Evolutionary conservation across 2,797 vertebrate genomes (phyloP).

Genomic region (Sternotherus odoratus): DNA sequence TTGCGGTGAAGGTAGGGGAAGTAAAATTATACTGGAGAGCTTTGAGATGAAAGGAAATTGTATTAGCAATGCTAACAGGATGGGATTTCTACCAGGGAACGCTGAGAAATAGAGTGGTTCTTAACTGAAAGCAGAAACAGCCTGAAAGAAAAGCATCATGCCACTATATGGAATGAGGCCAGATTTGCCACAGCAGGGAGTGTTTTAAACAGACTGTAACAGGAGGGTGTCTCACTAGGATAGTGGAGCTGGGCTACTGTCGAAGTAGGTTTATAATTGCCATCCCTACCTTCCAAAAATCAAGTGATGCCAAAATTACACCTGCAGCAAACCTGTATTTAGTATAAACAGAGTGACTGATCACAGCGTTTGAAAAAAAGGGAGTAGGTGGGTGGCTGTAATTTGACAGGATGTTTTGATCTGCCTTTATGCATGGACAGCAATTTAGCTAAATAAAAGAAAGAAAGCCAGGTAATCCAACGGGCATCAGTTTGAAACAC

Average conservation of each 20-base stretch:
- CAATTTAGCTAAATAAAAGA: background rate
- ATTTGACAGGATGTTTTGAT: conserved; percentile 8
- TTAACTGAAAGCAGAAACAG: background rate
- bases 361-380: background rate
- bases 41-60: background rate
- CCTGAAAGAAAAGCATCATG: background rate
- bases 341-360: conserved; percentile 32
- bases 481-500: conserved; percentile 7
- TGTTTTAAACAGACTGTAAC: rapidly evolving
- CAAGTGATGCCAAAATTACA: background rate
- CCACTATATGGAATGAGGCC: rapidly evolving
- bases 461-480: background rate
- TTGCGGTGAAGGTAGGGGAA: background rate
- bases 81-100: background rate
- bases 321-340: background rate
- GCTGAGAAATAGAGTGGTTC: background rate
- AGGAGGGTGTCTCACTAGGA: background rate
- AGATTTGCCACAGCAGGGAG: background rate
- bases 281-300: conserved; percentile 45
- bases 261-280: background rate
- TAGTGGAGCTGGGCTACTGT: background rate
- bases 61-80: background rate
- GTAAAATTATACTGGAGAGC: conserved; percentile 18
- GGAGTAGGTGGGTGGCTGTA: background rate
- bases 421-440: background rate